These are phyloP conservation scores for Idaea dimidiata DNA, from an alignment of 2,888 invertebrate species.

Conservation along the genomic window DNA sequence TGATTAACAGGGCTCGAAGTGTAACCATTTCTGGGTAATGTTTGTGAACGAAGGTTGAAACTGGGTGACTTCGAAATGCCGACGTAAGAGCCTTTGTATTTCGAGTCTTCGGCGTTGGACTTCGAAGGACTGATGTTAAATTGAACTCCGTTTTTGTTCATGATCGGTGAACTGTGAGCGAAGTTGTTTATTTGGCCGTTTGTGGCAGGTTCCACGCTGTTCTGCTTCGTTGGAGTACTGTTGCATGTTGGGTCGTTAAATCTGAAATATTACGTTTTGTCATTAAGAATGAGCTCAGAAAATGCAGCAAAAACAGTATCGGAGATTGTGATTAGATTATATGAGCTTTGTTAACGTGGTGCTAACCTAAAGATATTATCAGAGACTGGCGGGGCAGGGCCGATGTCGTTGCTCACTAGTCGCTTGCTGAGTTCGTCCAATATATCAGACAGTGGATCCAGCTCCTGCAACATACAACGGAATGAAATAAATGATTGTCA, in stretches of 20 bases:
- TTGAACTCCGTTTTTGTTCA: constrained; percentile 80
- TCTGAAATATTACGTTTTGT: constrained; percentile 46
- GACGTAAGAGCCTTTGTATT: constrained; percentile 64
- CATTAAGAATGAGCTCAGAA: too few species aligned
- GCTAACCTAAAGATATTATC: constrained; percentile 83
- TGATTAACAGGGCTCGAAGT: constrained; percentile 61
- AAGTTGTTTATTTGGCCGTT: constrained; percentile 64
- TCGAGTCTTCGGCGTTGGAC: constrained; percentile 69
- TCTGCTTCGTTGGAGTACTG: constrained; percentile 54
- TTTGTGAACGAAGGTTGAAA: constrained; percentile 83
- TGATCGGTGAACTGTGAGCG: constrained; percentile 75
- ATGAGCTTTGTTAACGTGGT: not conserved
- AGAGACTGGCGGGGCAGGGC: constrained; percentile 61
- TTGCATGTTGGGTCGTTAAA: constrained; percentile 84
- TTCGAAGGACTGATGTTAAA: constrained; percentile 75
- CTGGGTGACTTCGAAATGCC: constrained; percentile 71
- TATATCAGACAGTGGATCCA: constrained; percentile 85
- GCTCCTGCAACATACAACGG: constrained; percentile 59
- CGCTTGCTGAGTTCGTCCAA: constrained; percentile 85
- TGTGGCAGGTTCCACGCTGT: constrained; percentile 40
- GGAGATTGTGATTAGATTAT: not conserved
- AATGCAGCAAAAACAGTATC: too few species aligned
- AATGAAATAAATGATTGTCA: not conserved
- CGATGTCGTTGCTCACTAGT: constrained; percentile 72
- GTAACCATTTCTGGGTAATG: constrained; percentile 86